Percentiles rank a stretch among this genome's conserved stretches.
phyloP scores from a whole-genome alignment of 2,797 vertebrate species.

The Pipistrellus pipistrellus region DNA sequence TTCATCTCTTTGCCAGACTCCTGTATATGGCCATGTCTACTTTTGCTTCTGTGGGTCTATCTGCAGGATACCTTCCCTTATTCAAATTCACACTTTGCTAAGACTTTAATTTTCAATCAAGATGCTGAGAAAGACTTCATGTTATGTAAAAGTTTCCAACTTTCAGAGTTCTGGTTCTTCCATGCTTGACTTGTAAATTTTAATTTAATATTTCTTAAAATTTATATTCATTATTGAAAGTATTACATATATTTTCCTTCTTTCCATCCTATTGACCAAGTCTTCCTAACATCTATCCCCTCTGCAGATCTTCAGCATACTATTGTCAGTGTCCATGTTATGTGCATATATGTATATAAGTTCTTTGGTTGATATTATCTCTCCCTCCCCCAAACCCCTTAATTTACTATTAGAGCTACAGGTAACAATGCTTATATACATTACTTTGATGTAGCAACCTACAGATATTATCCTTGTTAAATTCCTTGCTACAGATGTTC shows the following conservation, averaged over 20 bases:
- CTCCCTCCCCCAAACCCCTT: no score
- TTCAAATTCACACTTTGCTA: neutral
- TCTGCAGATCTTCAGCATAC: no score
- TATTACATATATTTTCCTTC: no score
- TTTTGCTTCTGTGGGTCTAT: slow-evolving; percentile 1
- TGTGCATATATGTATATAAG: no score
- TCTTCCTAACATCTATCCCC: no score
- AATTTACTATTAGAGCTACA: neutral
- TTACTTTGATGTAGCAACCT: neutral
- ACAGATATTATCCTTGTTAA: neutral
- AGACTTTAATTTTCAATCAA: neutral
- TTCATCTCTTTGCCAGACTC: neutral
- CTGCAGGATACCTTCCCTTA: neutral
- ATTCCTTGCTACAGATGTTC: neutral
- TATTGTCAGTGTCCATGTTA: no score
- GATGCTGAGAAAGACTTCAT: neutral
- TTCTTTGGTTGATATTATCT: no score
- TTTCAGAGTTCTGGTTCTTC: neutral
- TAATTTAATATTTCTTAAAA: neutral
- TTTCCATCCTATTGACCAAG: no score
- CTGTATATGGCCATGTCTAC: neutral
- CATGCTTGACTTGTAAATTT: neutral
- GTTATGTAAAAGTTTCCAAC: neutral
- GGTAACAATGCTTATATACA: neutral
- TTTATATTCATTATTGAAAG: no score